Evolutionary conservation across 2,797 vertebrate genomes (phyloP), one percentile per base, ranked within the genome.

Genomic region (Myotis myotis): DNA sequence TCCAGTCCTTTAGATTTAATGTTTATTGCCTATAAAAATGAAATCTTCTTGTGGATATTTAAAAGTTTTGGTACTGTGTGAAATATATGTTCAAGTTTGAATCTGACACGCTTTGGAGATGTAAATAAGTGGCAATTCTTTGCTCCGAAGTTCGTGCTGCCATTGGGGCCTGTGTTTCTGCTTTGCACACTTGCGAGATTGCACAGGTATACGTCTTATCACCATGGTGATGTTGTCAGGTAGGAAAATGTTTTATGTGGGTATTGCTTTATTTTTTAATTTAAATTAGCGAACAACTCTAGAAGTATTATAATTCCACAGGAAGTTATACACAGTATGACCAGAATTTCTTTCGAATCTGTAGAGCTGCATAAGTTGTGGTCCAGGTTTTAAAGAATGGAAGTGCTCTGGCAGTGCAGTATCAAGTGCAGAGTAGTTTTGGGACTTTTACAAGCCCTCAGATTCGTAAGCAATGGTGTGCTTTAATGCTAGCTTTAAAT

Each of bases 1-100:
- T 97, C 97, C 97, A 98, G 98, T 98, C 98, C 98, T 98, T 98
- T 99, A 98, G 98, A 98, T 98, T 98, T 98, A 98, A 98, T 98
- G 98, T 98, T 99, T 98, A 98, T 98, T 98, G 98, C 98, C 98
- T 98, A 98, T 98, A 98, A 98, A 98, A 98, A 98, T 97, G 98
- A 98, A 98, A 98, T 98, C 98, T 98, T 98, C 98, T 97, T 98
- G 98, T 98, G 98, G 98, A 98, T 98, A 98, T 98, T 98, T 98
- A 98, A 98, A 98, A 98, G 97, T 98, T 98, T 98, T 96, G 98
- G 98, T 98, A 97, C 97, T 98, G 90, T 97, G 96, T 96, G 97
- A 98, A 97, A 98, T 98, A 98, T 97, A 97, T 97, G 97, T 98
- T 98, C 97, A 95, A 91, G 93, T 97, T 97, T 97, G 97, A 96